phyloP scores from a whole-genome alignment of 2,888 invertebrate genomes.

The Himalopsyche tibetana region DNA sequence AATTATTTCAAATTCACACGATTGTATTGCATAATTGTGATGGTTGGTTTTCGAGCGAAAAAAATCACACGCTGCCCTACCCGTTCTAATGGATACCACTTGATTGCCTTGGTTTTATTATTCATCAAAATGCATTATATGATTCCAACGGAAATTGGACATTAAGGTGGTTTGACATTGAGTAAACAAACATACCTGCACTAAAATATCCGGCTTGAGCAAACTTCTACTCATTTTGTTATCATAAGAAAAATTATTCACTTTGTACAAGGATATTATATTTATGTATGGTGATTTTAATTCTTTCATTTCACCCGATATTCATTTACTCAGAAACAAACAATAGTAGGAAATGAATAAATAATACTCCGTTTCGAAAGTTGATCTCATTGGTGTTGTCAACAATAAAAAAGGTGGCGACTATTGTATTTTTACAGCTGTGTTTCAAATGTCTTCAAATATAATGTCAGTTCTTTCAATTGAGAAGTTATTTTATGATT shows the following conservation, averaged over 20 bases:
- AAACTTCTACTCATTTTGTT: not conserved
- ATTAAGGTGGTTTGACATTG: conserved; percentile 17
- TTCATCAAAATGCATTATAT: conserved; percentile 9
- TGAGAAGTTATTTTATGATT: not conserved
- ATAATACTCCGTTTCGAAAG: not conserved
- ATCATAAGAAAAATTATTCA: not conserved
- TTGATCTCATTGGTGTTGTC: conserved; percentile 4
- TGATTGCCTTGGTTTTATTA: conserved; percentile 18
- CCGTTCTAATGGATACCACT: conserved; percentile 21
- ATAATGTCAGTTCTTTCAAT: not conserved
- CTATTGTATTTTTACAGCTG: not conserved
- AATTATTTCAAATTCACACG: not conserved
- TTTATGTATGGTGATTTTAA: not conserved
- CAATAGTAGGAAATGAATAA: not conserved
- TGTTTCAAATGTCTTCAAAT: not conserved
- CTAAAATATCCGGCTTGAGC: not conserved
- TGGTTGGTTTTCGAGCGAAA: not conserved
- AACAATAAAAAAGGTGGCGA: not conserved
- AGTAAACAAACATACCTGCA: not conserved
- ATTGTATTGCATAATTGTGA: not conserved
- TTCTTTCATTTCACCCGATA: not conserved
- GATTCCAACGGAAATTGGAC: conserved; percentile 16
- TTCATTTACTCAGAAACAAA: not conserved
- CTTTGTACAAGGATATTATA: not conserved
- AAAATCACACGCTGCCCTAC: conserved; percentile 14